Evolutionary conservation across 1,140 invertebrate species (phyloP).

Genomic region (Saccostrea glomerata): DNA sequence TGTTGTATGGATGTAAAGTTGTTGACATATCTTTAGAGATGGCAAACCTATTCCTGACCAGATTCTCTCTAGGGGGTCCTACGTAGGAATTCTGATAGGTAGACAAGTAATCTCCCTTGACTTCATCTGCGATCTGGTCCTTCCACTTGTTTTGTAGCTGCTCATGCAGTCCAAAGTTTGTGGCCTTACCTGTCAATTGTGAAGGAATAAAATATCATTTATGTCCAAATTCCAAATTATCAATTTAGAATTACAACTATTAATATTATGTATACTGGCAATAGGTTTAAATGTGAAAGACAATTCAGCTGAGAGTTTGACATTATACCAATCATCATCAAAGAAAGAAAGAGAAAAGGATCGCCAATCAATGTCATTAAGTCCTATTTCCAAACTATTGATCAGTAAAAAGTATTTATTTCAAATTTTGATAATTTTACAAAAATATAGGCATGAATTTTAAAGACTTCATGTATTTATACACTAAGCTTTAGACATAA

Average conservation of each 20-base stretch:
- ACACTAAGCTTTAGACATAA: too few species aligned
- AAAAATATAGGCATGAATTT: too few species aligned
- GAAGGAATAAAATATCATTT: constrained; percentile 1
- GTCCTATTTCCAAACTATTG: not conserved
- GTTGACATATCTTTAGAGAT: constrained; percentile 62
- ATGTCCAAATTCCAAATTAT: not conserved
- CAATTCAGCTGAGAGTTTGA: not conserved
- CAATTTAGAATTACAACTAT: not conserved
- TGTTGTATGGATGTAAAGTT: constrained; percentile 61
- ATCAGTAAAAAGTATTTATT: too few species aligned
- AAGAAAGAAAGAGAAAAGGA: not conserved
- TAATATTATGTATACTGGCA: not conserved
- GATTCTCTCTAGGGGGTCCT: constrained; percentile 11
- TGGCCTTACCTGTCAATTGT: constrained; percentile 60
- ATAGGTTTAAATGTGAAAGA: not conserved
- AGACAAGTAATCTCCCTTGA: constrained; percentile 61
- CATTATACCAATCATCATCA: not conserved
- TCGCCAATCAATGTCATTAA: too few species aligned
- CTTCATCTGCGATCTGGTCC: constrained; percentile 59
- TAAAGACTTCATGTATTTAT: too few species aligned
- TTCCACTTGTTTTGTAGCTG: constrained; percentile 60
- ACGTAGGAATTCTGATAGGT: constrained; percentile 60
- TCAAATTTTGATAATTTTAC: too few species aligned
- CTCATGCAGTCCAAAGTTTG: constrained; percentile 63
- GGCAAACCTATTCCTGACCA: constrained; percentile 55